phyloP scores from a whole-genome alignment of 1,140 invertebrate species.

The Platyura marginata region DNA sequence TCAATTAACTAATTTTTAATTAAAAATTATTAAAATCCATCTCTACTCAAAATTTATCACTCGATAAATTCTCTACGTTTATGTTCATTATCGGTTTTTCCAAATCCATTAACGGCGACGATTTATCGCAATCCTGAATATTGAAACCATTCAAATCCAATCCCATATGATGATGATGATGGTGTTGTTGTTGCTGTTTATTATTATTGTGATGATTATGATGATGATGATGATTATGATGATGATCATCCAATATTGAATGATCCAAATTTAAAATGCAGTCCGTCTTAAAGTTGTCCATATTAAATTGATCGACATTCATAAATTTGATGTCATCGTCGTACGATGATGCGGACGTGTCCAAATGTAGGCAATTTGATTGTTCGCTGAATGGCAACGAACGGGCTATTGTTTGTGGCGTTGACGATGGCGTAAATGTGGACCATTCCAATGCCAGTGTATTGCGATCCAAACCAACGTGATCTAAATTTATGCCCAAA shows the following conservation, averaged over 20 bases:
- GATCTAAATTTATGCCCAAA: conserved; percentile 22
- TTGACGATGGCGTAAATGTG: conserved; percentile 14
- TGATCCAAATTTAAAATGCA: conserved; percentile 22
- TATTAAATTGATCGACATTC: conserved; percentile 22
- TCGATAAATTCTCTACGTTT: conserved; percentile 14
- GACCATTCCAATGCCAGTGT: conserved; percentile 22
- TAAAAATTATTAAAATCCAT: too few relatives aligned
- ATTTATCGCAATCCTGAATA: neutral
- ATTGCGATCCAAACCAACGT: conserved; percentile 18
- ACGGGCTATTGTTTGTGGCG: neutral
- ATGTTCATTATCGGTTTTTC: conserved; percentile 19
- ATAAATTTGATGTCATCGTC: conserved; percentile 24
- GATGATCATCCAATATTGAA: conserved; percentile 8
- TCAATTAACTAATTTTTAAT: too few relatives aligned
- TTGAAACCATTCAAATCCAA: conserved; percentile 8
- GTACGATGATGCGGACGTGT: conserved; percentile 15
- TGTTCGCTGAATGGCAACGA: conserved; percentile 1
- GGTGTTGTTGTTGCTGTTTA: neutral
- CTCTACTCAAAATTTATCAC: conserved; percentile 5
- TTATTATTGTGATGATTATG: conserved; percentile 1
- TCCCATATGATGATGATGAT: conserved; percentile 7
- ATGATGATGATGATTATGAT: neutral
- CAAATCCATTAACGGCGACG: conserved; percentile 13
- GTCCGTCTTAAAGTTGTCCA: conserved; percentile 22
- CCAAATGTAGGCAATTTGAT: conserved; percentile 7